Conservation (phyloP, 1,140 invertebrate genomes). For the Lepidostoma basale region DNA sequence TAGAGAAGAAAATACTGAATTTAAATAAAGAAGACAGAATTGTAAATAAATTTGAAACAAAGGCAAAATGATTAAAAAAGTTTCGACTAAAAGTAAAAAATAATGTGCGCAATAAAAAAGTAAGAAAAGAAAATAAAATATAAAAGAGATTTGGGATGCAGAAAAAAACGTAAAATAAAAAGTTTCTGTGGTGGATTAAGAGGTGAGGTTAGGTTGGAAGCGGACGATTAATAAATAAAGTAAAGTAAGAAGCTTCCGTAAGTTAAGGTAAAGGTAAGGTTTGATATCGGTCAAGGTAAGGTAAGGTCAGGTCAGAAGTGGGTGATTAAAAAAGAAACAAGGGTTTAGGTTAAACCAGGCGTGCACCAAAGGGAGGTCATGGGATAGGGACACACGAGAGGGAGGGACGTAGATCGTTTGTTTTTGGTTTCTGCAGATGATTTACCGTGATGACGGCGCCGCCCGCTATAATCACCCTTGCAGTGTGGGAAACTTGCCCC, state of each 20-base stretch:
- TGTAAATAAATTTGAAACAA: too few relatives aligned
- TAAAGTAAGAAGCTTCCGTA: too few relatives aligned
- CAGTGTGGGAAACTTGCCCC: constrained; percentile 91
- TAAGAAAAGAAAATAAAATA: background rate
- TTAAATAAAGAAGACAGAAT: too few relatives aligned
- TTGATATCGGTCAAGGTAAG: background rate
- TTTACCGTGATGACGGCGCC: constrained; percentile 75
- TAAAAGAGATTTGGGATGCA: background rate
- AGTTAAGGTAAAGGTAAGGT: too few relatives aligned
- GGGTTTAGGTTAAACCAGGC: too few relatives aligned
- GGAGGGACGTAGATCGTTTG: background rate
- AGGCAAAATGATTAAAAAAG: too few relatives aligned
- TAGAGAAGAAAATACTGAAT: too few relatives aligned
- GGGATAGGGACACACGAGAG: background rate
- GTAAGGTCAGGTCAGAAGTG: background rate
- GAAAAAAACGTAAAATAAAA: background rate
- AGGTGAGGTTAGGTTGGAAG: background rate
- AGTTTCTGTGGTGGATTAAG: background rate
- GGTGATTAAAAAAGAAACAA: background rate
- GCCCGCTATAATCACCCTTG: constrained; percentile 93
- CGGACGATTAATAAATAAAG: background rate
- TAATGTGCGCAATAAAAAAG: too few relatives aligned
- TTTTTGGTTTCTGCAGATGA: constrained; percentile 37
- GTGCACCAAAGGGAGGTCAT: background rate
- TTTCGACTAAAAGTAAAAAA: too few relatives aligned